A percentile compares a stretch with the other conserved stretches of the same genome.
Conservation (phyloP, 1,140 invertebrate genomes). For the Sitobion miscanthi region DNA sequence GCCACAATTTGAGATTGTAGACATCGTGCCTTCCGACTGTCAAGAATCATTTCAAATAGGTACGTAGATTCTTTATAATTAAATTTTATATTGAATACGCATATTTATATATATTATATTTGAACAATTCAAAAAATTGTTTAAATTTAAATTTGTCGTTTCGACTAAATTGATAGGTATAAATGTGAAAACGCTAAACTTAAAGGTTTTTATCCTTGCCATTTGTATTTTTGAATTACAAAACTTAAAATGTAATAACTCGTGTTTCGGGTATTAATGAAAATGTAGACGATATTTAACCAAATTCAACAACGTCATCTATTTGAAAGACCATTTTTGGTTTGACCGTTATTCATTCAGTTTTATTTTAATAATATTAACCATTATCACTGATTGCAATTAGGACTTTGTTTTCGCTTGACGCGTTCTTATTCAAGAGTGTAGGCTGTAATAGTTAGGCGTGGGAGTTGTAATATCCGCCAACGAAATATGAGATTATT, state of each 20-base stretch:
- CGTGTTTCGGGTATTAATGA: neutral
- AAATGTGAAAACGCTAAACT: neutral
- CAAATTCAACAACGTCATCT: neutral
- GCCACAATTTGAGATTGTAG: conserved; percentile 66
- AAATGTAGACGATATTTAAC: neutral
- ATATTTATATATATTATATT: neutral
- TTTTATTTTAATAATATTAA: neutral
- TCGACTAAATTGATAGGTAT: neutral
- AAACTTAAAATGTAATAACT: neutral
- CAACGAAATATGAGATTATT: neutral
- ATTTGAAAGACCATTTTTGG: neutral
- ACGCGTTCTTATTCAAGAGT: neutral
- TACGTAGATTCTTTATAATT: conserved; percentile 35
- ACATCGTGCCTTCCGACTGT: conserved; percentile 62
- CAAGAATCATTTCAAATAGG: conserved; percentile 61
- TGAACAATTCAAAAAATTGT: neutral
- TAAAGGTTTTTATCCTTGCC: neutral
- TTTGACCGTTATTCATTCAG: neutral
- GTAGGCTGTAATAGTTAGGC: neutral
- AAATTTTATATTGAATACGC: neutral
- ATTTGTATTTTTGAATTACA: neutral
- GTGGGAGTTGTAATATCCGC: neutral
- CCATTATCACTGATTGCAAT: neutral
- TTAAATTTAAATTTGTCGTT: neutral
- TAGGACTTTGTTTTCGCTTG: neutral